phyloP scores from a whole-genome alignment of 30 jellyfish, hydroid and myxozoan genomes.

The Catostylus mosaicus region DNA sequence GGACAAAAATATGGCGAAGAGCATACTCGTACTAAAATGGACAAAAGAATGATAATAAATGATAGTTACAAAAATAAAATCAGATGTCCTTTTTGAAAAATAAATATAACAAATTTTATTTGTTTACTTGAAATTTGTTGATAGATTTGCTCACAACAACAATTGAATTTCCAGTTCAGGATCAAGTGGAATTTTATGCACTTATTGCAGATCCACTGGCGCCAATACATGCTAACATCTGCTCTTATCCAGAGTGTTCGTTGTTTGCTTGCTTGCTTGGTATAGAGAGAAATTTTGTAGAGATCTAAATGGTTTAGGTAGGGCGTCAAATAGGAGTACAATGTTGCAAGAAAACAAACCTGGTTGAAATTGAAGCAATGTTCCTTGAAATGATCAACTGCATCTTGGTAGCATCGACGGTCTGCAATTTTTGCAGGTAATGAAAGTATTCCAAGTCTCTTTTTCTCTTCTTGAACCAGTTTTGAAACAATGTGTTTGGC shows the following conservation, averaged over 20 bases:
- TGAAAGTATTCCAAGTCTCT: conserved; percentile 30
- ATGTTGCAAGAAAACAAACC: conserved; percentile 45
- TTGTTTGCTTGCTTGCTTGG: too few relatives aligned
- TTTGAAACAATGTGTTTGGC: conserved; percentile 75
- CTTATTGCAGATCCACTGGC: too few relatives aligned
- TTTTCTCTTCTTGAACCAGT: conserved; percentile 44
- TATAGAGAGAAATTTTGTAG: too few relatives aligned
- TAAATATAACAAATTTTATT: too few relatives aligned
- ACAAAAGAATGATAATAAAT: conserved; percentile 13
- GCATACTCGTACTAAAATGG: conserved; percentile 92
- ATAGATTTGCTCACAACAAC: too few relatives aligned
- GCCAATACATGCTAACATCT: too few relatives aligned
- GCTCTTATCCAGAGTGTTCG: too few relatives aligned
- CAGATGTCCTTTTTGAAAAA: too few relatives aligned
- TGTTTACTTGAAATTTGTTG: too few relatives aligned
- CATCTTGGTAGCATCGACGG: conserved; percentile 75
- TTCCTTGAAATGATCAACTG: conserved; percentile 63
- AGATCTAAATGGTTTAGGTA: neutral
- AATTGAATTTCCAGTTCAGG: too few relatives aligned
- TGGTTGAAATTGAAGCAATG: conserved; percentile 84
- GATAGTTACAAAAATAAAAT: too few relatives aligned
- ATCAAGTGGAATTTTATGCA: too few relatives aligned
- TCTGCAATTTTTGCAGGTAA: conserved; percentile 59
- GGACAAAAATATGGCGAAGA: conserved; percentile 86
- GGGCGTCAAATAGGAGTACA: neutral